A percentile compares a stretch with the other conserved stretches of the same genome.
Evolutionary conservation across 2,888 invertebrate species (phyloP).

Genomic region (Philopedon plagiatum): DNA sequence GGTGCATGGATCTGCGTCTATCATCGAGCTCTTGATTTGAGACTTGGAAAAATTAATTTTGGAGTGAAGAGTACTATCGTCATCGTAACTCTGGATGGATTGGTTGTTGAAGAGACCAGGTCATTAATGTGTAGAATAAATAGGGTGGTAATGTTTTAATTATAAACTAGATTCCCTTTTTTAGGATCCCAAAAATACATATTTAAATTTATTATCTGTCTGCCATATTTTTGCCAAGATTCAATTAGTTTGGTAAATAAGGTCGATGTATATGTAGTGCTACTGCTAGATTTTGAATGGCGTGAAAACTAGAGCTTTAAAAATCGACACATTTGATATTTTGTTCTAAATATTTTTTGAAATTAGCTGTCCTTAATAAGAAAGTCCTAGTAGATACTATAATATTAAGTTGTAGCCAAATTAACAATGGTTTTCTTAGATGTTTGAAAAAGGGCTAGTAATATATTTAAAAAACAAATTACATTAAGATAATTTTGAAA

Average conservation of each 20-base stretch:
- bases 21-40: no score
- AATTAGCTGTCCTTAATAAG: conserved; percentile 36
- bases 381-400: conserved; percentile 45
- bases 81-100: no score
- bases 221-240: no score
- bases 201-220: no score
- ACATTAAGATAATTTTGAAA: neutral
- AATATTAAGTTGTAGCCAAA: conserved; percentile 34
- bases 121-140: no score
- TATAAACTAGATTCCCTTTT: no score
- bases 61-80: no score
- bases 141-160: no score
- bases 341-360: conserved; percentile 8
- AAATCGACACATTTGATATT: neutral
- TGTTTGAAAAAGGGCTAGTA: conserved; percentile 30
- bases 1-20: no score
- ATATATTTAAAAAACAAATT: neutral
- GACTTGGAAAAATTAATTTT: no score
- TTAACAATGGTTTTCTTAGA: conserved; percentile 25
- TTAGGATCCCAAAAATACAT: no score
- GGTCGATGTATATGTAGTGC: neutral
- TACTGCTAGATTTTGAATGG: neutral
- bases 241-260: neutral
- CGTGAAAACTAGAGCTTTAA: neutral
- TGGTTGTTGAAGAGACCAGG: no score